phyloP scores from a whole-genome alignment of 1,140 invertebrate genomes.

The Agrilus planipennis region DNA sequence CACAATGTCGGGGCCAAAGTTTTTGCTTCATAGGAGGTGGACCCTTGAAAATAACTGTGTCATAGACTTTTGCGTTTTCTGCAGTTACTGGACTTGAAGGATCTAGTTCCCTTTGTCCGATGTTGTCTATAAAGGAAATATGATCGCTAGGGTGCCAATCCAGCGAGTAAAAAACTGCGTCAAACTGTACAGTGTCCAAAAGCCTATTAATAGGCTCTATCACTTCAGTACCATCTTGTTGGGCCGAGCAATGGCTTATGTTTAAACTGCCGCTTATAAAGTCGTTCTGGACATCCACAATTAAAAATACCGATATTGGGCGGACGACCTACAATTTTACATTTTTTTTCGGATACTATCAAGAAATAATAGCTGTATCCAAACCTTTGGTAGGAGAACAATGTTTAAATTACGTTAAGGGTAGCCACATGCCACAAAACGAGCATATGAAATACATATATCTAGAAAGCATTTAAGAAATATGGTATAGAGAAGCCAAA shows the following conservation, averaged over 20 bases:
- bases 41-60: slow-evolving; percentile 85
- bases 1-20: slow-evolving; percentile 91
- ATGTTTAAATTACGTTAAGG: too few species aligned
- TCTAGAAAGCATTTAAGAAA: too few species aligned
- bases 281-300: slow-evolving; percentile 97
- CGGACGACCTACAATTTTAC: slow-evolving; percentile 68
- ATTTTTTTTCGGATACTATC: too few species aligned
- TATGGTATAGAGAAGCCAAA: too few species aligned
- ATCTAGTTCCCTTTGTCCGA: slow-evolving; percentile 55
- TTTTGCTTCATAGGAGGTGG: slow-evolving; percentile 71
- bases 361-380: too few species aligned
- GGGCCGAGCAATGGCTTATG: slow-evolving; percentile 83
- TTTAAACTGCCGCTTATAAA: slow-evolving; percentile 92
- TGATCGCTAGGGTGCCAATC: slow-evolving; percentile 98
- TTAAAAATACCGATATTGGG: slow-evolving; percentile 79
- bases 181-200: slow-evolving; percentile 73
- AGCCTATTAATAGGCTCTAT: slow-evolving; percentile 86
- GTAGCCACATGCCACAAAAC: too few species aligned
- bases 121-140: slow-evolving; percentile 92
- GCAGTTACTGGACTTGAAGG: slow-evolving; percentile 52
- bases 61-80: slow-evolving; percentile 71
- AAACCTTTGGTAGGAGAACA: too few species aligned
- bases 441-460: too few species aligned
- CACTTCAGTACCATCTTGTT: slow-evolving; percentile 77
- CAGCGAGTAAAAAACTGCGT: slow-evolving; percentile 87